Evolutionary conservation across 2,888 invertebrate genomes (phyloP), one percentile per base, ranked within the genome.

Genomic region (Busseola fusca): DNA sequence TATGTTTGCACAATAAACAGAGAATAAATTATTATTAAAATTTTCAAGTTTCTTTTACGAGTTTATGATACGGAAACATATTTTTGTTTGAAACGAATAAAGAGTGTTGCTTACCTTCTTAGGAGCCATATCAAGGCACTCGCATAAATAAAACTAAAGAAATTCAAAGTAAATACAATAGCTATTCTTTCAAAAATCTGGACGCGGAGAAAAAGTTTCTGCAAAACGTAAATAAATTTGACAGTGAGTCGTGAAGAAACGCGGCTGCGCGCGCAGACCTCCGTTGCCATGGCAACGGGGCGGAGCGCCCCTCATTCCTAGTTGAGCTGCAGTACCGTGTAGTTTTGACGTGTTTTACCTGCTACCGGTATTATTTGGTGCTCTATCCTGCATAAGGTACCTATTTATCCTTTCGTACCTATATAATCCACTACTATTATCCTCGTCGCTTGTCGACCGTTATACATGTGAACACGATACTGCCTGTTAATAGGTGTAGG

Each of bases 201-300:
- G 65, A 65, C 73, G 64, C 48, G 69, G 71, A 84, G 83, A 81
- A 88, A 90, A 91, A 91, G 87, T 92, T 93, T 87, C 87, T n/a
- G 83, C 87, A 88, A 86, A 84, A 88, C 78, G 86, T 91, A 91
- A 93, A 92, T 90, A 90, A 84, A 85, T 83, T 88, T 90, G 91
- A 89, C 86, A 86, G 87, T 87, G 84, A n/a, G 37, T 66, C 74
- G 73, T 78, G 74, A n/a, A 52, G 68, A 60, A 72, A 65, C 68
- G 64, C 12, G 52, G 50, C 56, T 95, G 95, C 95, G 95, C 94
- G 95, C 95, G 95, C 95, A 95, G 69, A 25, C 45, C 21, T 21
- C 10, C 12, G 93, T 94, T 87, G 82, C 78, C 92, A 93, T 93
- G 89, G 87, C 57, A 87, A 94, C 94, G 85, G 76, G 84, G 81